Percentiles rank a stretch among this genome's conserved stretches.
phyloP scores from a whole-genome alignment of 92 coral and sea anemone genomes.

The Chrysogorgia sp. region DNA sequence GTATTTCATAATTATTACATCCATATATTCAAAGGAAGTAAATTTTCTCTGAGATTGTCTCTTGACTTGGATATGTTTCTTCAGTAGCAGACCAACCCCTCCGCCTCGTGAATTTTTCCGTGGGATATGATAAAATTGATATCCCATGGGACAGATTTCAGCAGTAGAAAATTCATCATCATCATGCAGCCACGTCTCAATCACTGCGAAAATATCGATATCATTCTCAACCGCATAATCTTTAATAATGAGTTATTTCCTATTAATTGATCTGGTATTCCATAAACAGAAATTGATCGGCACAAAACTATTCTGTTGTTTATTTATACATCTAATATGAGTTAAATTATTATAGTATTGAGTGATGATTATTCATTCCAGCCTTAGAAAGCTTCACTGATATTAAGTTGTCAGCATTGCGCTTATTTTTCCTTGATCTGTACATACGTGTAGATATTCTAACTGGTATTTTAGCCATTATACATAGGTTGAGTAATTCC shows the following conservation, averaged over 20 bases:
- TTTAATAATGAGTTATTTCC: too few species aligned
- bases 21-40: too few species aligned
- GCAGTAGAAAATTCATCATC: slow-evolving; percentile 38
- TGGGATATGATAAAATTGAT: too few species aligned
- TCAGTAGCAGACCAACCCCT: slow-evolving; percentile 49
- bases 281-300: slow-evolving; percentile 33
- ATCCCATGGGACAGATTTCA: slow-evolving; percentile 46
- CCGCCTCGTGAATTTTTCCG: slow-evolving; percentile 54
- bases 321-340: slow-evolving; percentile 10
- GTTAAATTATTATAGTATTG: slow-evolving; percentile 4
- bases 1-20: too few species aligned
- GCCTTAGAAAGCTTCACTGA: too few species aligned
- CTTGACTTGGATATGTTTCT: slow-evolving; percentile 44
- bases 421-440: too few species aligned
- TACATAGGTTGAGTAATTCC: slow-evolving; percentile 1
- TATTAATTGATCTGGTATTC: slow-evolving; percentile 17
- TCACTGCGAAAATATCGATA: slow-evolving; percentile 56
- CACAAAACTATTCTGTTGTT: slow-evolving; percentile 33
- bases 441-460: not conserved
- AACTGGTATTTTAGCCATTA: slow-evolving; percentile 13
- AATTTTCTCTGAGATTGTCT: too few species aligned
- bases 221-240: too few species aligned
- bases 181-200: slow-evolving; percentile 55
- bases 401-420: not conserved
- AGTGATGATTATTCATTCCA: too few species aligned